These are phyloP conservation scores for Engraulis encrasicolus DNA, from an alignment of 2,113 vertebrate species.

Conservation along the genomic window DNA sequence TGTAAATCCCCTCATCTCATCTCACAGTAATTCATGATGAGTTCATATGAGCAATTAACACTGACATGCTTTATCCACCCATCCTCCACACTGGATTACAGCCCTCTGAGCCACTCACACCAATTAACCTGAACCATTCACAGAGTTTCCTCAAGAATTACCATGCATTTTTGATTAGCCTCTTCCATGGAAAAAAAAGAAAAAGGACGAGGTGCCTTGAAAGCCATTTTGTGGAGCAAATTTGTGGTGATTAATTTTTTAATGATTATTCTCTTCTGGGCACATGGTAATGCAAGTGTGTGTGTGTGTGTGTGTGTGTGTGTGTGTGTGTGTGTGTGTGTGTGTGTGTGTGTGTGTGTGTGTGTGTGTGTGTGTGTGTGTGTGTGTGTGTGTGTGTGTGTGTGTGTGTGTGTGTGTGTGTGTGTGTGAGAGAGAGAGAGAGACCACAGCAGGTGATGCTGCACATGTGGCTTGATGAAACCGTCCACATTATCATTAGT, in stretches of 20 bases:
- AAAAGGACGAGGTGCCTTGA: background rate
- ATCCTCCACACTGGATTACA: background rate
- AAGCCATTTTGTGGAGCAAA: background rate
- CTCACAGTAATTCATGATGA: background rate
- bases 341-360: too few species aligned
- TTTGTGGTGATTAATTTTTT: background rate
- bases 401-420: too few species aligned
- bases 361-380: too few species aligned
- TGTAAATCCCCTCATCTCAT: background rate
- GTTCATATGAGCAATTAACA: background rate
- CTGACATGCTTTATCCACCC: background rate
- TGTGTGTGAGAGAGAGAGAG: too few species aligned
- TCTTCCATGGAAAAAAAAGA: background rate
- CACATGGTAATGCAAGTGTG: background rate
- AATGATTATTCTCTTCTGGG: background rate
- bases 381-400: too few species aligned
- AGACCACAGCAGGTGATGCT: background rate
- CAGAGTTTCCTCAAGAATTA: background rate
- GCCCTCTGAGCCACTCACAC: background rate
- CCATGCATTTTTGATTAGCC: background rate
- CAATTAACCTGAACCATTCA: background rate
- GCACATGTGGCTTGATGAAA: conserved; percentile 6
- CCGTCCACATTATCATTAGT: conserved; percentile 8
- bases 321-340: too few species aligned
- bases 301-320: too few species aligned